Evolutionary conservation across 2,113 vertebrate genomes (phyloP), one percentile per base, ranked within the genome.

Genomic region (Nyctibius bracteatus): DNA sequence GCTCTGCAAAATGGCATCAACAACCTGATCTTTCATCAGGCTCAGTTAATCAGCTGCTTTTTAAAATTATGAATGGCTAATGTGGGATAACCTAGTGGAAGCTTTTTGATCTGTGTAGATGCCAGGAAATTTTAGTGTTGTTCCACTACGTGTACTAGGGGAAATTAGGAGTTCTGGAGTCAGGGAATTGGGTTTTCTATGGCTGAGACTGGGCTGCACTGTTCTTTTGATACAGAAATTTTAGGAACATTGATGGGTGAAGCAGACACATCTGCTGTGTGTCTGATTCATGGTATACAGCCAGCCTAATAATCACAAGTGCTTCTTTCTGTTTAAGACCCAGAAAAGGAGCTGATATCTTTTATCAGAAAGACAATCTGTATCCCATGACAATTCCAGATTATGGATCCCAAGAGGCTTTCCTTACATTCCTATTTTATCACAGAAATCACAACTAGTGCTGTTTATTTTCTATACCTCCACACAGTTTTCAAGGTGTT

Each of bases 321-420:
- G 91, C 97, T 98, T 97, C 97, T 98, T 96, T 97, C 97, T 97
- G 91, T 93, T 97, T 94, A 98, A 98, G 98, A 97, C 96, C 90
- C 96, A 98, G 98, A 98, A 98, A 98, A 96, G 97, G 94, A 98
- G 67, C 96, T 98, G 98, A 98, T 98, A 98, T 98, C 98, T 98
- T 98, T 97, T 98, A 98, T 98, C 98, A 98, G 98, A 95, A 98
- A 98, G 97, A 98, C 98, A 98, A 98, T 98, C 95, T 98, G 97
- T 96, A 95, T 98, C 97, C 96, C 88, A 54, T 98, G 98, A 98
- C 97, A 97, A 97, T 98, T 98, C 97, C 94, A 98, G 98, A 98
- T 99, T 98, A 98, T 96, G 98, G 98, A 98, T 99, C 99, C 97
- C 97, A 98, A 98, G 98, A 98, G 98, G 92, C 93, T 96, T 92